These are phyloP conservation scores for Platycercus adscitus DNA, from an alignment of 2,113 vertebrate species.

Conservation along the genomic window DNA sequence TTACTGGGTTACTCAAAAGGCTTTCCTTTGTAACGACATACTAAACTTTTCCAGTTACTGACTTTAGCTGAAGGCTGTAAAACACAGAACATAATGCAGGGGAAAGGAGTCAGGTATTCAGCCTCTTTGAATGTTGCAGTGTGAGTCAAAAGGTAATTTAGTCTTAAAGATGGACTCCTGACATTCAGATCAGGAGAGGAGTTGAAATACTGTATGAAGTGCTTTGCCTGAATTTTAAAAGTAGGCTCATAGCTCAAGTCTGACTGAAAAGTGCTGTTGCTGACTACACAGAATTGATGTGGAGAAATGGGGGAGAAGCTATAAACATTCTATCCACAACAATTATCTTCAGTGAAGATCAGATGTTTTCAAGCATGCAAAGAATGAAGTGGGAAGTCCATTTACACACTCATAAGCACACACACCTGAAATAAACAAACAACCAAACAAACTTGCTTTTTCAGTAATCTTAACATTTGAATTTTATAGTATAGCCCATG, in stretches of 20 bases:
- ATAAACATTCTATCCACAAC: neutral
- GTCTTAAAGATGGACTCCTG: neutral
- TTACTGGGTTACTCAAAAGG: neutral
- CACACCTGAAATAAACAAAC: neutral
- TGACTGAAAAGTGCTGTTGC: neutral
- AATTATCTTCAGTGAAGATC: neutral
- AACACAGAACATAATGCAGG: neutral
- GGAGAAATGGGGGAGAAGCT: neutral
- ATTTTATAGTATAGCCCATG: neutral
- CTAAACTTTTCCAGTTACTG: neutral
- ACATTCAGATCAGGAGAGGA: neutral
- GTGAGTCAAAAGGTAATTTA: neutral
- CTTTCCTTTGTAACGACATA: neutral
- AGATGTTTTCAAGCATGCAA: neutral
- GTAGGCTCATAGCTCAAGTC: neutral
- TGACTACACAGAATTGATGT: neutral
- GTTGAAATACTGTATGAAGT: accelerated
- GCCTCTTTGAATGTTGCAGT: neutral
- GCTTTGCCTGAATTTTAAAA: neutral
- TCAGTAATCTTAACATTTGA: neutral
- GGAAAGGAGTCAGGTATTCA: neutral
- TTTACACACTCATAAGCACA: neutral
- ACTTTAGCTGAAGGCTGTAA: neutral
- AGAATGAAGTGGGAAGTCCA: neutral
- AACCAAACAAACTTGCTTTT: neutral